Percentiles rank a stretch among this genome's conserved stretches.
phyloP scores from a whole-genome alignment of 35 echinoderm and acorn worm species.

The Hemicentrotus pulcherrimus region DNA sequence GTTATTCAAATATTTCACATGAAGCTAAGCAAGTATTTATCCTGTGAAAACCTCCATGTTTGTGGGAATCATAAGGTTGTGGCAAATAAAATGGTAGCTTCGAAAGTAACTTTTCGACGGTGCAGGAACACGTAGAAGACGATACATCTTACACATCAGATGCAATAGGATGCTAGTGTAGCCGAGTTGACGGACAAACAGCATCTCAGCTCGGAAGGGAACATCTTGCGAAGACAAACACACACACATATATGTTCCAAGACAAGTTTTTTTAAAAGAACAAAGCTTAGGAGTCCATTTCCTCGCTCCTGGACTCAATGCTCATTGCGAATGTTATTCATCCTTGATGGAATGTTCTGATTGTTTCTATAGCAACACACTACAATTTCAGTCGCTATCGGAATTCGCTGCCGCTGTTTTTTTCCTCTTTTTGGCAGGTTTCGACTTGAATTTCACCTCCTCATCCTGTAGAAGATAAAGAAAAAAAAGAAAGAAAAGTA shows the following conservation, averaged over 20 bases:
- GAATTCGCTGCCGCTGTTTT: constrained; percentile 71
- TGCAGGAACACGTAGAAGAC: background rate
- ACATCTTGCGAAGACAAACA: background rate
- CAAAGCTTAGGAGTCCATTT: background rate
- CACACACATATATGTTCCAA: background rate
- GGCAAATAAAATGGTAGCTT: background rate
- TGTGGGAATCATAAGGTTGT: background rate
- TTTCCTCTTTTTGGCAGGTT: constrained; percentile 84
- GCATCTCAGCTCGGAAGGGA: background rate
- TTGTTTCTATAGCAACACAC: background rate
- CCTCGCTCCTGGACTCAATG: background rate
- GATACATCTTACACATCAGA: background rate
- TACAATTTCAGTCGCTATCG: constrained; percentile 72
- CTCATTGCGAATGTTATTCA: constrained; percentile 9
- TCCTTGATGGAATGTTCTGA: constrained; percentile 5
- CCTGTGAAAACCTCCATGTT: too few species aligned
- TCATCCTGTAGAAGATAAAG: constrained; percentile 66
- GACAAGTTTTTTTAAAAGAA: background rate
- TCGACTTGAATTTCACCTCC: constrained; percentile 72
- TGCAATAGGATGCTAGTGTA: background rate
- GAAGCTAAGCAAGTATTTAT: too few species aligned
- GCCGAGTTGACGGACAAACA: background rate
- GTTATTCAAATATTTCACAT: too few species aligned
- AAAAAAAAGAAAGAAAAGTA: background rate
- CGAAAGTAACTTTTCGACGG: background rate